Evolutionary conservation across 1,140 invertebrate genomes (phyloP).

Genomic region (Maconellicoccus hirsutus): DNA sequence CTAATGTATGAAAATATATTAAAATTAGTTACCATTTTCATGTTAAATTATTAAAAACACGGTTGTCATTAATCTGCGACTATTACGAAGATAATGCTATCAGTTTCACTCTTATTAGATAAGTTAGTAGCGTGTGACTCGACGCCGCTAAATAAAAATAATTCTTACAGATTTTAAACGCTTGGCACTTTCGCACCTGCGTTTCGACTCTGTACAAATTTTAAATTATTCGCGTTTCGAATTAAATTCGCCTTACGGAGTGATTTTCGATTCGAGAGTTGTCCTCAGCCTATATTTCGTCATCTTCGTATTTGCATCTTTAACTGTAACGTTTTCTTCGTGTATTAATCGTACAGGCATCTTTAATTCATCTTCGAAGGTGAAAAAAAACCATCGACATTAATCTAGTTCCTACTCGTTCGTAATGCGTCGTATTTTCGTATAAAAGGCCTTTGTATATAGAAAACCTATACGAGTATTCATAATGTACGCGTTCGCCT

Average conservation of each 20-base stretch:
- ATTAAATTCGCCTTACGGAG: not conserved
- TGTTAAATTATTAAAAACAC: not conserved
- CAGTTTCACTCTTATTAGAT: constrained; percentile 21
- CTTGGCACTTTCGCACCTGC: not conserved
- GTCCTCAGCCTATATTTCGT: no score
- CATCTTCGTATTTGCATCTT: no score
- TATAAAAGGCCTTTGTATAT: no score
- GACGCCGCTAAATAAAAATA: not conserved
- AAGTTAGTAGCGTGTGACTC: constrained; percentile 19
- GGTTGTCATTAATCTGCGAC: constrained; percentile 1
- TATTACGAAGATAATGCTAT: constrained; percentile 7
- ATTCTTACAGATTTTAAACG: constrained; percentile 1
- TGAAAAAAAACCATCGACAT: no score
- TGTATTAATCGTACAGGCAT: no score
- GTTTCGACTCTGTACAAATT: not conserved
- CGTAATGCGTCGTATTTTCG: no score
- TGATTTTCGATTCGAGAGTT: no score
- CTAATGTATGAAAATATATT: not conserved
- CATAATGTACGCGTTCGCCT: no score
- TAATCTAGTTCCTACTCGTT: no score
- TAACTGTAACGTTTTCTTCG: no score
- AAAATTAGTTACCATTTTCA: not conserved
- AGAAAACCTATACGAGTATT: no score
- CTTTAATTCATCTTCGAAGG: no score
- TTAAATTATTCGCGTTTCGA: not conserved